Base-by-base conservation (phyloP, 2,113 vertebrate genomes). In the Odobenus rosmarus region DNA sequence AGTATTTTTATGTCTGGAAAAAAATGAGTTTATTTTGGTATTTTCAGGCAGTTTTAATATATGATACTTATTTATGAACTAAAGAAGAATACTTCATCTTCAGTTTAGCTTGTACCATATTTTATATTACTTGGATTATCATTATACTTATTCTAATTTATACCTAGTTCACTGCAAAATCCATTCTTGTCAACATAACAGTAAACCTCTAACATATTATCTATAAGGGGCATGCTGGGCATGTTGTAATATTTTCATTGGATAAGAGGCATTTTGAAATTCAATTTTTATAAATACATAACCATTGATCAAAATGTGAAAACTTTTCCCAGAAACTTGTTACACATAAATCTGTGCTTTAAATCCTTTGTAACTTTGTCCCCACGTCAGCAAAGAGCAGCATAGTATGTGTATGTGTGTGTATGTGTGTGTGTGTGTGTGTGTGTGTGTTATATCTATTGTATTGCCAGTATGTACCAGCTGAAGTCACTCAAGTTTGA, bases 191-290 rank as follows among this genome's bases (percentile, higher is more conserved):
- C 93, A 91, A 55, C 42, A 26, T 86, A 72, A 57, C 11, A 76
- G 21, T 62, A 81, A 64, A 88, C 18, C 12, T 72, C 39, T 72
- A 83, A 76, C 53, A 46, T 59, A 15, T 57, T 33, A 53, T 46
- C 7, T 77, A 6, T 51, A 80, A 71, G n/a, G 82, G 55, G 24
- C 62, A 64, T 46, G 42, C 76, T 84, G 49, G 59, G 51, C 14
- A 57, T 74, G 7, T 14, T 84, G 16, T 57, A 57, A 77, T 59
- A 53, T n/a, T 82, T 95, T 97, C 80, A 93, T 85, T 93, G 15
- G n/a, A 69, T 87, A 94, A 96, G 69, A 61, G 74, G 1, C 39
- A 76, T 96, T 97, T 93, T 46, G 33, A 76, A 96, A 79, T 93
- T 74, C n/a, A 93, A 69, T 62, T 90, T 95, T 90, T 93, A 77